These are phyloP conservation scores for Nephrotoma guestfalica DNA, from an alignment of 2,888 invertebrate genomes.

Conservation along the genomic window DNA sequence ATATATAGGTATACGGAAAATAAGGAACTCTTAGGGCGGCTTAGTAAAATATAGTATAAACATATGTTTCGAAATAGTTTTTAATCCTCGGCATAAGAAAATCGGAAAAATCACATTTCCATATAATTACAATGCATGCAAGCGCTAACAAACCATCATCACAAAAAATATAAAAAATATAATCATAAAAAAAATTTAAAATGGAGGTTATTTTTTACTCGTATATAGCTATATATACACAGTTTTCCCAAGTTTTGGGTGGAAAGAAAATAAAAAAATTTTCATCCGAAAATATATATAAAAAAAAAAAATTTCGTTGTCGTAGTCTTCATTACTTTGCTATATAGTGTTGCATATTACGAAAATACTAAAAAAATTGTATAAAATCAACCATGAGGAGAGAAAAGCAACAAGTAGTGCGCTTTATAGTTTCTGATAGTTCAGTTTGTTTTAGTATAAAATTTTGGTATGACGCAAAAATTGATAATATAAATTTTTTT, in stretches of 20 bases:
- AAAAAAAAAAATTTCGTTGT: background rate
- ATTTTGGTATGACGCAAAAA: background rate
- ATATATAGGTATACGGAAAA: background rate
- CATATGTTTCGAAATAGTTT: background rate
- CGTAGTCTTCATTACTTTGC: constrained; percentile 1
- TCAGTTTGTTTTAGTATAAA: constrained; percentile 1
- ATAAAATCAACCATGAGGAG: constrained; percentile 1
- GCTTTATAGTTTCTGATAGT: constrained; percentile 3
- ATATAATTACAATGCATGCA: background rate
- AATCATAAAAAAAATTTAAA: background rate
- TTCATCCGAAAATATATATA: background rate
- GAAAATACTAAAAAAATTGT: background rate
- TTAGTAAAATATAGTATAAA: background rate
- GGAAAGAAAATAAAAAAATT: background rate
- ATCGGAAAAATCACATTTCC: background rate
- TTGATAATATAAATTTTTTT: background rate
- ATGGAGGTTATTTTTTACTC: background rate
- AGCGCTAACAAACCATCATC: background rate
- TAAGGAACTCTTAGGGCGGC: background rate
- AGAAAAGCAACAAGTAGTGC: constrained; percentile 4
- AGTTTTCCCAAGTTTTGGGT: constrained; percentile 1
- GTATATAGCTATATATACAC: background rate
- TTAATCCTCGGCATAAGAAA: background rate
- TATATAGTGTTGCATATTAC: constrained; percentile 2
- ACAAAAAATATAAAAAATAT: background rate